Base-by-base conservation (phyloP, 2,113 vertebrate species). In the Psophia crepitans region DNA sequence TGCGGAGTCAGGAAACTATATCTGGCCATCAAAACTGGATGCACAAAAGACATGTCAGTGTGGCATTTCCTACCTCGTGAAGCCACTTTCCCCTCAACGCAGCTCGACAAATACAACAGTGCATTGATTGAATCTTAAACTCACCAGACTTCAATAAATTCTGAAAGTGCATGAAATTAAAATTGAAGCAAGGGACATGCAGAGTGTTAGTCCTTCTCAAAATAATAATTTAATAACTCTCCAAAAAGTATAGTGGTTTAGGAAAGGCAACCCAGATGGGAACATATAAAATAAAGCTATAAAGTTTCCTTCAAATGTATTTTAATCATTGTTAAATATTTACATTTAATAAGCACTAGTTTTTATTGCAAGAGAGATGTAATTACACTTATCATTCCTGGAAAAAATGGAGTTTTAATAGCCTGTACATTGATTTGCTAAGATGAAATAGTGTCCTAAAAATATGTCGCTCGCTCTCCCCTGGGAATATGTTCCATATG, bases 251-350 rank as follows among this genome's bases (percentile, higher is more conserved):
- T 68, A 93, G 96, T 37, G 74, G 93, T 96, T 98, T 97, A 96
- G 97, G 96, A 98, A 98, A 98, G 89, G 97, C 97, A 98, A 94
- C 96, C 97, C 98, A 98, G 98, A 98, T 98, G 98, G 98, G 94
- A 96, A 90, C 97, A 79, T 98, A 98, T 98, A 98, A 98, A 98
- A 98, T 96, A 97, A 93, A 97, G 97, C 98, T 97, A 97, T 98
- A 98, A 98, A 98, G 97, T 96, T 95, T 90, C 97, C 95, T 98
- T 98, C 97, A 97, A 98, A 97, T 98, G 96, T 96, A 97, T 98
- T 98, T 98, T 97, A 98, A 98, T 98, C 96, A 97, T 98, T 98
- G 98, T 97, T 97, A 98, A 98, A 98, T 98, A 98, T 98, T 98
- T 98, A 98, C 97, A 97, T 98, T 98, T 98, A 98, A 98, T 98